Conservation (phyloP, 2,888 invertebrate genomes). For the Limenitis camilla region DNA sequence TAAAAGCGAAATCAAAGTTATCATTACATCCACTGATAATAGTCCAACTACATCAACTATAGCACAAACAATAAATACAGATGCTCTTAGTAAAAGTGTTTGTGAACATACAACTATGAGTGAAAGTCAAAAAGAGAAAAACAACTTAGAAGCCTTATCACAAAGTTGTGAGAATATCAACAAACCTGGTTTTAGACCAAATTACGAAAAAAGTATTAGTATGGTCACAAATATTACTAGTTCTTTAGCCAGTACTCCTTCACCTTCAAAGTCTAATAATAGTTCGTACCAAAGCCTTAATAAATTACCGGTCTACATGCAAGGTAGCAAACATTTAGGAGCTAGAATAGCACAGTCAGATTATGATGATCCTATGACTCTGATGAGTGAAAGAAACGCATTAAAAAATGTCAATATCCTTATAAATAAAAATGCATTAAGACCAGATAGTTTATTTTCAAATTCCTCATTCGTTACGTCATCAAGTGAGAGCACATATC, state of each 20-base stretch:
- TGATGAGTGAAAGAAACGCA: slow-evolving; percentile 68
- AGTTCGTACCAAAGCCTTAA: slow-evolving; percentile 60
- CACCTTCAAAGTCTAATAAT: slow-evolving; percentile 55
- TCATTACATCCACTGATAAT: slow-evolving; percentile 53
- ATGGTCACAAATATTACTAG: slow-evolving; percentile 48
- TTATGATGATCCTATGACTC: slow-evolving; percentile 86
- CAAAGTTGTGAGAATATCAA: slow-evolving; percentile 60
- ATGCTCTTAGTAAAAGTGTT: slow-evolving; percentile 57
- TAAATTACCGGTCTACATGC: slow-evolving; percentile 78
- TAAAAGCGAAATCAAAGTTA: slow-evolving; percentile 56
- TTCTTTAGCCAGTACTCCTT: slow-evolving; percentile 36
- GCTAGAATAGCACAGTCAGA: slow-evolving; percentile 92
- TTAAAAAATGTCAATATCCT: slow-evolving; percentile 74
- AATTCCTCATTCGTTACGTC: slow-evolving; percentile 74
- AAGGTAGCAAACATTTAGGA: slow-evolving; percentile 87
- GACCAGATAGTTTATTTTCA: slow-evolving; percentile 73
- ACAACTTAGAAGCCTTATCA: slow-evolving; percentile 53
- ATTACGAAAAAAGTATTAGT: slow-evolving; percentile 57
- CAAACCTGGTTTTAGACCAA: slow-evolving; percentile 41
- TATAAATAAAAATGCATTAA: slow-evolving; percentile 76
- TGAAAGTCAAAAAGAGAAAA: slow-evolving; percentile 58
- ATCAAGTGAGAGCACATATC: slow-evolving; percentile 69
- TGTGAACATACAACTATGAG: slow-evolving; percentile 52
- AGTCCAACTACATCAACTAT: slow-evolving; percentile 50
- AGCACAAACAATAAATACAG: slow-evolving; percentile 38